A percentile compares a stretch with the other conserved stretches of the same genome.
phyloP scores from a whole-genome alignment of 2,888 invertebrate genomes.

The Amaurobius ferox region DNA sequence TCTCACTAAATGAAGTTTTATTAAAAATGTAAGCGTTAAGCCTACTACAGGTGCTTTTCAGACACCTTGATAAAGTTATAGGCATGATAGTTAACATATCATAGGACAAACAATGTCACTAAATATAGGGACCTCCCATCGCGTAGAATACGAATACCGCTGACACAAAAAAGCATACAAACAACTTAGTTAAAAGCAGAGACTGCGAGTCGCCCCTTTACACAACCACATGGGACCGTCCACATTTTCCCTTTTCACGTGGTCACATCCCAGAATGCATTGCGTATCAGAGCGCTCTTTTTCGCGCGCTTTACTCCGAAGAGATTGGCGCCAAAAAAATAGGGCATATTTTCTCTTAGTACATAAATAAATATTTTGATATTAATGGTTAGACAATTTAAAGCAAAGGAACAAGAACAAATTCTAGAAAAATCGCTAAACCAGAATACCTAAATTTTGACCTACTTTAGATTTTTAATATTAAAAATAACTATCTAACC shows the following conservation, averaged over 20 bases:
- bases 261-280: constrained; percentile 65
- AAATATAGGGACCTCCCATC: constrained; percentile 21
- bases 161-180: constrained; percentile 43
- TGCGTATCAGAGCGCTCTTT: constrained; percentile 7
- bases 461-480: no score
- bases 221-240: constrained; percentile 58
- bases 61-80: constrained; percentile 14
- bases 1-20: constrained; percentile 15
- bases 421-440: no score
- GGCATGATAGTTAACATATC: constrained; percentile 31
- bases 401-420: no score
- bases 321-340: constrained; percentile 49
- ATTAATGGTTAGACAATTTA: no score
- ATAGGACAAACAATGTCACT: constrained; percentile 10
- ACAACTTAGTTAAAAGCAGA: constrained; percentile 45
- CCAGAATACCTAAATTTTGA: not conserved
- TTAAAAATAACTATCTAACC: no score
- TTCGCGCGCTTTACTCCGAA: constrained; percentile 44
- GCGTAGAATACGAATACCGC: constrained; percentile 34
- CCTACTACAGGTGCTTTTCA: constrained; percentile 28
- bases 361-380: no score
- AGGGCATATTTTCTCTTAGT: not conserved
- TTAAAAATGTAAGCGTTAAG: constrained; percentile 43
- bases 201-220: constrained; percentile 41
- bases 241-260: constrained; percentile 70